A percentile compares a stretch with the other conserved stretches of the same genome.
These are phyloP conservation scores for Tapera naevia DNA, from an alignment of 2,797 vertebrate genomes.

Conservation along the genomic window DNA sequence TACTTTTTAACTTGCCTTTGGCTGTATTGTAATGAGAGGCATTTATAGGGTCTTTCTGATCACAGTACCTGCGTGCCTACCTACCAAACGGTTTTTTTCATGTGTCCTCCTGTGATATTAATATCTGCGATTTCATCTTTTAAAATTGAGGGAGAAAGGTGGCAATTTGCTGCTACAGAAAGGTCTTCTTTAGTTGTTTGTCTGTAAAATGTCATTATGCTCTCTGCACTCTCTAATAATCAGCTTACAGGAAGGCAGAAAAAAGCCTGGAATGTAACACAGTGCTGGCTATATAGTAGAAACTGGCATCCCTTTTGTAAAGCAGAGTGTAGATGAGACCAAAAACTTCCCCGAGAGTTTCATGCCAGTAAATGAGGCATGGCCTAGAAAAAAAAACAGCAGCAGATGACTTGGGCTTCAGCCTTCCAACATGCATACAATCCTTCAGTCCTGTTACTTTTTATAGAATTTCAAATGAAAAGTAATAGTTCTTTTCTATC, in stretches of 20 bases:
- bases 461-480: constrained; percentile 39
- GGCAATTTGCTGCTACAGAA: not conserved
- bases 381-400: constrained; percentile 61
- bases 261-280: not conserved
- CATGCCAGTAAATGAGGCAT: constrained; percentile 54
- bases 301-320: not conserved
- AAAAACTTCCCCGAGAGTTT: constrained; percentile 53
- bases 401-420: constrained; percentile 37
- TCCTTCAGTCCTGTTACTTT: constrained; percentile 48
- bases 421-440: constrained; percentile 36
- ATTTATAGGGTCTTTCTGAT: not conserved
- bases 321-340: not conserved
- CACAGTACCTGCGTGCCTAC: not conserved
- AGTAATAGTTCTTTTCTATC: constrained; percentile 33
- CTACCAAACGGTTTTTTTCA: not conserved
- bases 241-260: not conserved
- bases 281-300: not conserved
- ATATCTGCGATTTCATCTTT: not conserved
- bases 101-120: not conserved
- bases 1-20: constrained; percentile 24
- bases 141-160: not conserved
- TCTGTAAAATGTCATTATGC: constrained; percentile 26
- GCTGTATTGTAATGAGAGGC: not conserved
- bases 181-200: not conserved
- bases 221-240: constrained; percentile 33